These are phyloP conservation scores for Danio albolineatus DNA, from an alignment of 2,797 vertebrate species.

Conservation along the genomic window DNA sequence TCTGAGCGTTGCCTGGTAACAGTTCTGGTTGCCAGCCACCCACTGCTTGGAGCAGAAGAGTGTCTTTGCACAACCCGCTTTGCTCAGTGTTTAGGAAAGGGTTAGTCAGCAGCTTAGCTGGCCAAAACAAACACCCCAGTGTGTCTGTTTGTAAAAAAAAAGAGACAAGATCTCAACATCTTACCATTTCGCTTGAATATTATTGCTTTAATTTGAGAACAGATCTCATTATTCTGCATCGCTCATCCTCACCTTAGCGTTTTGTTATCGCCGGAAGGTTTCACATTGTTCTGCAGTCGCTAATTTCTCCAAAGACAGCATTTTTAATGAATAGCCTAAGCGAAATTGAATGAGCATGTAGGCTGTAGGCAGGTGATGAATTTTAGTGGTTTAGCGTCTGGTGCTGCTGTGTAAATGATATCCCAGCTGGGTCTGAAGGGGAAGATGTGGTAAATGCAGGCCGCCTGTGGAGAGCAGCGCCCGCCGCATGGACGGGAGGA, in stretches of 20 bases:
- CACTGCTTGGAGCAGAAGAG: conserved; percentile 68
- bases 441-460: neutral
- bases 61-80: conserved; percentile 48
- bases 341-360: conserved; percentile 10
- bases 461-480: conserved; percentile 12
- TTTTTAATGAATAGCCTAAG: conserved; percentile 44
- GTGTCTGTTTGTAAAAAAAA: neutral
- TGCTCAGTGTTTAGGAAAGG: conserved; percentile 56
- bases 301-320: conserved; percentile 20
- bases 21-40: conserved; percentile 68
- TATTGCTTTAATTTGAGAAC: neutral
- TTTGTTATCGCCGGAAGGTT: neutral
- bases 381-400: conserved; percentile 17
- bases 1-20: conserved; percentile 81
- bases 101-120: conserved; percentile 60
- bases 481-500: neutral
- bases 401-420: conserved; percentile 41
- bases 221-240: neutral
- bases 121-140: conserved; percentile 51
- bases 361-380: conserved; percentile 21
- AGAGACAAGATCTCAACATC: neutral
- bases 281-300: neutral
- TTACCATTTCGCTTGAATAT: conserved; percentile 2
- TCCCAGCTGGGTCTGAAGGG: conserved; percentile 27
- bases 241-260: neutral